Evolutionary conservation across 1,140 invertebrate species (phyloP).

Genomic region (Tetramorium parvispinum): DNA sequence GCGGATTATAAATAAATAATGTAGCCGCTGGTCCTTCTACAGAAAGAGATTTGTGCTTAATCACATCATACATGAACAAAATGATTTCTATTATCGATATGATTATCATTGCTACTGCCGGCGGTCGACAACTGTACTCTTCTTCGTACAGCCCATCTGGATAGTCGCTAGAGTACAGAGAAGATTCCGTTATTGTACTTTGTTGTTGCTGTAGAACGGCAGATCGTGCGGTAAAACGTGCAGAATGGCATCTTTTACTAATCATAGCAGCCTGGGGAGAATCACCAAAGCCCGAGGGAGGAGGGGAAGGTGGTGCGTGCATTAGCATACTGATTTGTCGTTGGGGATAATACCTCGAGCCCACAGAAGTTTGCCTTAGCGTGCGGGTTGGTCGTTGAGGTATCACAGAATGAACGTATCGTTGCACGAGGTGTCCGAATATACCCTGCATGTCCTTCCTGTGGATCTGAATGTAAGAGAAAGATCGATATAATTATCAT

Average conservation of each 20-base stretch:
- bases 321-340: conserved; percentile 47
- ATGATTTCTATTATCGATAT: conserved; percentile 91
- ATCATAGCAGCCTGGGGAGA: conserved; percentile 9
- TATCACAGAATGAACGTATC: conserved; percentile 85
- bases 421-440: conserved; percentile 87
- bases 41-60: conserved; percentile 76
- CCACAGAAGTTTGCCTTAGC: conserved; percentile 36
- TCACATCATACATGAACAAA: conserved; percentile 89
- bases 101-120: conserved; percentile 94
- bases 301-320: conserved; percentile 26
- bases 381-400: conserved; percentile 82
- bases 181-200: conserved; percentile 64
- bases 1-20: conserved; percentile 96
- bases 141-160: conserved; percentile 93
- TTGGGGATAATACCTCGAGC: conserved; percentile 51
- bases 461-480: conserved; percentile 79
- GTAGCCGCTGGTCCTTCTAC: conserved; percentile 90
- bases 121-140: conserved; percentile 94
- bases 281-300: conserved; percentile 39
- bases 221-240: conserved; percentile 30
- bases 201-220: conserved; percentile 81
- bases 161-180: conserved; percentile 84
- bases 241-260: not conserved
- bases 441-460: conserved; percentile 87
- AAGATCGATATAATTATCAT: not conserved